Base-by-base conservation (phyloP, 2,113 vertebrate genomes). In the Crocuta crocuta region DNA sequence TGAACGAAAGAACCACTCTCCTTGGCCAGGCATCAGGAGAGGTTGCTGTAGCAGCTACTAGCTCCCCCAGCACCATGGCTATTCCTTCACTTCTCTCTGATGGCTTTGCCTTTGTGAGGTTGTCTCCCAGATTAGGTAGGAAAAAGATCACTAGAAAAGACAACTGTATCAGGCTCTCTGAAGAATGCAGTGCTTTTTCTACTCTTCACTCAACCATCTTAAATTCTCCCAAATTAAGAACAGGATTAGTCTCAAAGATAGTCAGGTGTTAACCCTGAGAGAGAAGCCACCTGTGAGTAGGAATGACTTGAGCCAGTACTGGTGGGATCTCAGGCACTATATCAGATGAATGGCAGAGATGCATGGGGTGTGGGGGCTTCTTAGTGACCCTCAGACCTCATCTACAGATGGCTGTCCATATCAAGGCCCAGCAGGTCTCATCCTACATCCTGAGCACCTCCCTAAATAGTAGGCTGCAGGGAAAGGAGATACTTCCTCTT, bases 51-150 rank as follows among this genome's bases (percentile, higher is more conserved):
- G 43, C 8, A 45, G 45, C 58, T 74, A 73, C 17, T 10, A 28
- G 74, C 23, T 6, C 26, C 43, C 3, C 17, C 3, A 1, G 6
- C 7, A 1, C 39, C 6, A 13, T 0, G 2, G 28, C 16, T 73
- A 12, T 65, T 82, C 16, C 23, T 74, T 90, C 7, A 24, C 48
- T 87, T 73, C 81, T 79, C 31, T 55, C 53, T n/a, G 48, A 48
- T 48, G 76, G 31, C 7, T 84, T 68, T 55, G 21, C 24, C 50
- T 16, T 55, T 53, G 39, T 73, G 39, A 31, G 17, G 19, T 39
- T 79, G 61, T 66, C 53, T 89, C 48, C 63, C 65, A 80, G n/a
- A 9, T 43, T 48, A 85, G 81, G 24, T 2, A 80, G 43, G 63
- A 87, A 80, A 58, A 92, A 76, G 24, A 28, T 13, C 45, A 28